A percentile compares a stretch with the other conserved stretches of the same genome.
These are phyloP conservation scores for Hydractinia echinata DNA, from an alignment of 30 jellyfish, hydroid and myxozoan genomes.

Conservation along the genomic window DNA sequence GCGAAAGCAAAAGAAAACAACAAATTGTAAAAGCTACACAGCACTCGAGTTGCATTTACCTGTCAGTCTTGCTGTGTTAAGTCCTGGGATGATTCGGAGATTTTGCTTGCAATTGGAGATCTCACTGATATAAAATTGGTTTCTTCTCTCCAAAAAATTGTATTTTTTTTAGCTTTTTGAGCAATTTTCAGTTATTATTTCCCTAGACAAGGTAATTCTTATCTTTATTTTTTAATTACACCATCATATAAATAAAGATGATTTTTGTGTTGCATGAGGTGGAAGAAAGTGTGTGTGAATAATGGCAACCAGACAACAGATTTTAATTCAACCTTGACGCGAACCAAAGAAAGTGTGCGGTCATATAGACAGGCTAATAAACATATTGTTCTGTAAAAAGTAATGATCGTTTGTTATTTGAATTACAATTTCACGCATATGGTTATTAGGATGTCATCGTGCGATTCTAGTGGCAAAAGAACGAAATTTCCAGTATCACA, in stretches of 20 bases:
- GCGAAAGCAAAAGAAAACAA: neutral
- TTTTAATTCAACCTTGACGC: neutral
- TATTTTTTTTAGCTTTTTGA: too few species aligned
- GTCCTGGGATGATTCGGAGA: constrained; percentile 36
- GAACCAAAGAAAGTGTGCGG: neutral
- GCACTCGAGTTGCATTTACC: constrained; percentile 32
- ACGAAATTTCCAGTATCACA: too few species aligned
- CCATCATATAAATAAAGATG: constrained; percentile 27
- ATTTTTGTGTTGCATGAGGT: constrained; percentile 12
- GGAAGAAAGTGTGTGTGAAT: constrained; percentile 24
- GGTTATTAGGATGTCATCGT: too few species aligned
- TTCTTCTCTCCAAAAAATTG: too few species aligned
- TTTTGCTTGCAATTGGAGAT: constrained; percentile 30
- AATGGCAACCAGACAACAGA: neutral
- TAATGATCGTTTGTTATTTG: too few species aligned
- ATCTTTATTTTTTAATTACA: constrained; percentile 16
- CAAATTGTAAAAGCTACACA: neutral
- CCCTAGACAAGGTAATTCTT: constrained; percentile 44
- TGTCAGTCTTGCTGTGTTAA: constrained; percentile 25
- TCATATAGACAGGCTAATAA: neutral
- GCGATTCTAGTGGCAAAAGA: too few species aligned
- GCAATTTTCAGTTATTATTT: constrained; percentile 24
- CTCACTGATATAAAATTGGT: constrained; percentile 4
- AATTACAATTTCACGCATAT: too few species aligned
- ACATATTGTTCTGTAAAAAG: too few species aligned